Evolutionary conservation across 2,797 vertebrate species (phyloP).

Genomic region (Nyctalus aviator): DNA sequence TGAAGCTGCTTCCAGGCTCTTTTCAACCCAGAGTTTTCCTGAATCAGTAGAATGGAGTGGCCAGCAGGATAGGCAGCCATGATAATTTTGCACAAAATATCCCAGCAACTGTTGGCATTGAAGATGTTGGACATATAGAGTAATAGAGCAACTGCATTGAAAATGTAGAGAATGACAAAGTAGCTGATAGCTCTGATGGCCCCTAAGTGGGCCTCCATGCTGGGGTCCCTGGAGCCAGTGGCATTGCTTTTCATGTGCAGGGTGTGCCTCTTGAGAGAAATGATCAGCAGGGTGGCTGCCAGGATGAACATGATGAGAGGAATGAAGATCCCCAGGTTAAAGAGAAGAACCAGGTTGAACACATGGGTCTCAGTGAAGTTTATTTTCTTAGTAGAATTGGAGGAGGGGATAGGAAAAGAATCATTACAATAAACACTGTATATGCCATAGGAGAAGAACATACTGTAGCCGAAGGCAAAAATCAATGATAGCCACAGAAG

Average conservation of each 20-base stretch:
- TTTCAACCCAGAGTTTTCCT: conserved; percentile 75
- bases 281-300: conserved; percentile 57
- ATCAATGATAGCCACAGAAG: background rate
- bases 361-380: conserved; percentile 43
- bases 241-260: conserved; percentile 31
- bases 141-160: background rate
- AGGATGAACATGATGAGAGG: conserved; percentile 63
- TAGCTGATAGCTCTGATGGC: conserved; percentile 56
- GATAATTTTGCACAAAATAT: conserved; percentile 52
- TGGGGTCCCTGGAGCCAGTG: conserved; percentile 58
- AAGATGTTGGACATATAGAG: conserved; percentile 43
- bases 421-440: background rate
- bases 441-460: background rate
- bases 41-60: conserved; percentile 76
- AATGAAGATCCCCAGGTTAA: conserved; percentile 28
- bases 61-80: conserved; percentile 61
- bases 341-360: conserved; percentile 11
- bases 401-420: background rate
- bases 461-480: conserved; percentile 34
- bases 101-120: background rate
- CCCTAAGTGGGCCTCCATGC: conserved; percentile 55
- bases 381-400: conserved; percentile 3
- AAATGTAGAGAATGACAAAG: conserved; percentile 42
- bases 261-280: conserved; percentile 70
- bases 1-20: conserved; percentile 59